Percentiles rank a stretch among this genome's conserved stretches.
phyloP scores from a whole-genome alignment of 2,888 invertebrate genomes.

The Ceraclea dissimilis region DNA sequence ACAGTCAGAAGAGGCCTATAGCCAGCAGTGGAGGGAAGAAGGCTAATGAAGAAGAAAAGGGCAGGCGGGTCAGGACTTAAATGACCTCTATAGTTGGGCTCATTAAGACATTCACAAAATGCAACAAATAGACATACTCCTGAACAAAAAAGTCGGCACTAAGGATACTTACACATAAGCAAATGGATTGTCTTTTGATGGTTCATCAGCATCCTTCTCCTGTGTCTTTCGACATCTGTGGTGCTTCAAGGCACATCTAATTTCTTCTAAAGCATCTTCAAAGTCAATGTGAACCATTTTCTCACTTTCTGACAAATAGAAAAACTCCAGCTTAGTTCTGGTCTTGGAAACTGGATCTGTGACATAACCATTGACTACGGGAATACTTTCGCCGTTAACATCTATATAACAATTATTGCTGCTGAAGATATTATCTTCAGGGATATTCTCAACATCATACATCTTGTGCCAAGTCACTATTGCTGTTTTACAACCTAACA shows the following conservation, averaged over 20 bases:
- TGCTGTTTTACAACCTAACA: no score
- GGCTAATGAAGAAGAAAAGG: no score
- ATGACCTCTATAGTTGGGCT: no score
- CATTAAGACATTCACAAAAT: not conserved
- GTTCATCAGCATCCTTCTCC: not conserved
- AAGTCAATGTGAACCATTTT: constrained; percentile 17
- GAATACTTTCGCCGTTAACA: constrained; percentile 7
- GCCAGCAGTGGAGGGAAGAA: no score
- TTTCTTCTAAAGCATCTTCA: constrained; percentile 10
- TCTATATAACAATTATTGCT: constrained; percentile 3
- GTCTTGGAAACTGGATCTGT: constrained; percentile 4
- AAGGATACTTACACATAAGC: not conserved
- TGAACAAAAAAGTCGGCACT: no score
- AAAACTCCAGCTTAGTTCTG: constrained; percentile 8
- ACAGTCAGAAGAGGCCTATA: no score
- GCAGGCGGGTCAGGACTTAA: no score
- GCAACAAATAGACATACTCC: no score
- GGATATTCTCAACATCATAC: not conserved
- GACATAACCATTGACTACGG: constrained; percentile 6
- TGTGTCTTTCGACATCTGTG: constrained; percentile 5
- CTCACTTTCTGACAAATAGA: constrained; percentile 6
- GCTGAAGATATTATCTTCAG: not conserved
- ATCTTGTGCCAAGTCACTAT: no score
- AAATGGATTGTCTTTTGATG: not conserved
- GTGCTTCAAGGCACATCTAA: constrained; percentile 7